Evolutionary conservation across 2,113 vertebrate species (phyloP), one percentile per base, ranked within the genome.

Genomic region (Arothron firmamentum): DNA sequence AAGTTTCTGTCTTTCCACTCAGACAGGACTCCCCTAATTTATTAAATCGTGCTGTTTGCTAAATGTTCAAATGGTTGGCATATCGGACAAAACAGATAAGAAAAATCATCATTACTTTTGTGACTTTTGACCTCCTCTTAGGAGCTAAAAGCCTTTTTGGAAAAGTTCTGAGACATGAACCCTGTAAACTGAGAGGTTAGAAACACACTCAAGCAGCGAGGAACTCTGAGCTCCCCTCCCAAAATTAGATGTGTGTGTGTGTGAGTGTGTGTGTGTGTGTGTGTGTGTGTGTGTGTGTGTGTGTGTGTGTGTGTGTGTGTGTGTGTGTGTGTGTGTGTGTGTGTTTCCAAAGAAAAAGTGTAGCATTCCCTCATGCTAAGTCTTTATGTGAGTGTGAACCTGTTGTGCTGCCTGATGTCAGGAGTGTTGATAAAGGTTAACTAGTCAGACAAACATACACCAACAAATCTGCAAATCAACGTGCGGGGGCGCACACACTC

Each of bases 101-200:
- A 5, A 28, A 50, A 13, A 50, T 50, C 18, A 13, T n/a, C 3
- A 21, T 12, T 20, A 28, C 25, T 28, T 28, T 28, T 2, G 4
- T 58, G 49, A 72, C 53, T 68, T 70, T 64, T 78, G 72, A 73
- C 59, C 59, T 17, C 48, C 43, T 51, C 56, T 38, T n/a, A 47
- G 25, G 46, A 43, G 25, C 59, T 57, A 21, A 52, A 12, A 46
- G 46, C 19, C 17, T 54, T 7, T 77, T 78, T 74, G 28, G 53
- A 74, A 82, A 77, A 74, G 55, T 80, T 74, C 61, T 63, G 64
- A 76, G 56, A 78, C 69, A 5, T 38, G 51, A 78, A 63, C 62
- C 21, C 20, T 62, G 74, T 72, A 81, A 80, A 68, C 64, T 52
- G 64, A 78, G 75, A 76, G 52, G 62, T 58, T 46, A 65, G 61